A percentile compares a stretch with the other conserved stretches of the same genome.
These are phyloP conservation scores for Ditylenchus weischeri DNA, from an alignment of 2,888 invertebrate genomes.

Conservation along the genomic window DNA sequence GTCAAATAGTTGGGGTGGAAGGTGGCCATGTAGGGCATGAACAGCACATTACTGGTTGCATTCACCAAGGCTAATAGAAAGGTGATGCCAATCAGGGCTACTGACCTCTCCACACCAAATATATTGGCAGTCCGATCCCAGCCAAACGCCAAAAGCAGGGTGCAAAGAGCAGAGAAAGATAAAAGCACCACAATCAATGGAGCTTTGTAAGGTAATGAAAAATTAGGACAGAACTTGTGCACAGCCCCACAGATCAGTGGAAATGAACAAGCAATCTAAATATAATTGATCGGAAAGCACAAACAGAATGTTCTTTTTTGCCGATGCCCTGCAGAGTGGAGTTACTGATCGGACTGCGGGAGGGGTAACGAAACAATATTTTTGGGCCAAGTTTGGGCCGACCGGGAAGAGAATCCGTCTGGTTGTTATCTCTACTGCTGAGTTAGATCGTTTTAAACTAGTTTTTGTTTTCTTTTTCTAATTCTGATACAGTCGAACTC, in stretches of 20 bases:
- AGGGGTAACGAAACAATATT: too few relatives aligned
- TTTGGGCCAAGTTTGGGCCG: too few relatives aligned
- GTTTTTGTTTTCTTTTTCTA: too few relatives aligned
- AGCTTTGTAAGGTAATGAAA: constrained; percentile 56
- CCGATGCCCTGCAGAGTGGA: too few relatives aligned
- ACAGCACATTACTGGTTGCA: constrained; percentile 80
- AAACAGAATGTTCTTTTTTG: too few relatives aligned
- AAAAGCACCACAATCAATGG: constrained; percentile 62
- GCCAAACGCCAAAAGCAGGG: constrained; percentile 60
- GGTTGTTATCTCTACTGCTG: too few relatives aligned
- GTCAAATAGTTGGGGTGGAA: constrained; percentile 72
- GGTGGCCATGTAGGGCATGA: constrained; percentile 75
- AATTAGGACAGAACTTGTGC: constrained; percentile 50
- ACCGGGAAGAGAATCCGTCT: too few relatives aligned
- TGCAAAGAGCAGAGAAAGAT: constrained; percentile 60
- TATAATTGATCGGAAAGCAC: too few relatives aligned
- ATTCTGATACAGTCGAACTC: too few relatives aligned
- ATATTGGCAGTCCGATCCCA: constrained; percentile 43
- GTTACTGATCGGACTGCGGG: too few relatives aligned
- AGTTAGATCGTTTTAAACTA: too few relatives aligned
- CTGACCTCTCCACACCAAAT: constrained; percentile 41
- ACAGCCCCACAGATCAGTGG: constrained; percentile 62
- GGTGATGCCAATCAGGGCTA: constrained; percentile 48
- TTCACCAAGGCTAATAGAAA: constrained; percentile 67
- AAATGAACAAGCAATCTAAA: constrained; percentile 66